Conservation (phyloP, 2,888 invertebrate genomes). For the Corbicula japonica region DNA sequence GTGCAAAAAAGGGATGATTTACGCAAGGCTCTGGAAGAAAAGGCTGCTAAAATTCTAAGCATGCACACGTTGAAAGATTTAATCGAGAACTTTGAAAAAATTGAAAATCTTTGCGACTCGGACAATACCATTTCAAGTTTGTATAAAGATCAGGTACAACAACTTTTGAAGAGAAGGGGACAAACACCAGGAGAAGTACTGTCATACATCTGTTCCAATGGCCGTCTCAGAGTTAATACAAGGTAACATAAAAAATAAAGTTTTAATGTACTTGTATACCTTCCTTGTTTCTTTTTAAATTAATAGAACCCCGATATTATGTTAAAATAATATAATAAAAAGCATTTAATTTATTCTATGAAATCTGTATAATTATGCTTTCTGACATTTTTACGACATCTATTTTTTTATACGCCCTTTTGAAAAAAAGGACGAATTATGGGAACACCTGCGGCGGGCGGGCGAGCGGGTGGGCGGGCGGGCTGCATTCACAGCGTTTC, state of each 20-base stretch:
- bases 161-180: neutral
- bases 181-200: constrained; percentile 6
- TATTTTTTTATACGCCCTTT: too few species aligned
- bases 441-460: too few species aligned
- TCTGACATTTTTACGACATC: too few species aligned
- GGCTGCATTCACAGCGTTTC: too few species aligned
- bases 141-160: constrained; percentile 12
- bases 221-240: neutral
- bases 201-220: neutral
- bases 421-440: too few species aligned
- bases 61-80: neutral
- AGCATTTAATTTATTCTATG: too few species aligned
- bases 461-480: too few species aligned
- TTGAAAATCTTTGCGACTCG: constrained; percentile 4
- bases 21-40: neutral
- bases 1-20: constrained; percentile 11
- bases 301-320: too few species aligned
- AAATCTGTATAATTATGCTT: too few species aligned
- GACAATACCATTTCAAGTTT: constrained; percentile 4
- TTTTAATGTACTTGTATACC: too few species aligned
- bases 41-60: neutral
- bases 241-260: constrained; percentile 19
- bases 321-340: too few species aligned
- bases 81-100: constrained; percentile 1
- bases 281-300: too few species aligned